Percentiles rank a stretch among this genome's conserved stretches.
phyloP scores from a whole-genome alignment of 2,797 vertebrate species.

The Poecile montanus region DNA sequence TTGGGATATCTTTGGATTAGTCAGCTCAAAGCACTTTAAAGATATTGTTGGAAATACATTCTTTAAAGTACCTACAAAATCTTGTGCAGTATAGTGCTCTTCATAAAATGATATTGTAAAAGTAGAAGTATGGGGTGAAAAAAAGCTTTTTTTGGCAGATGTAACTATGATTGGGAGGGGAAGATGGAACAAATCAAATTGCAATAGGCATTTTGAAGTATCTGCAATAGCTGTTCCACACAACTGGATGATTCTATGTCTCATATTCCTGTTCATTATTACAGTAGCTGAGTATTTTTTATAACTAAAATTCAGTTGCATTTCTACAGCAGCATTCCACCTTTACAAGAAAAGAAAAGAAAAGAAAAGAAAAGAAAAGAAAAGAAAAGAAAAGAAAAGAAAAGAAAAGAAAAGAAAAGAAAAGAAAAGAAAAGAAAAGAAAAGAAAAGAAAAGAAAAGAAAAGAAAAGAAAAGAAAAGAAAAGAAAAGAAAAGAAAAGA shows the following conservation, averaged over 20 bases:
- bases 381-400: neutral
- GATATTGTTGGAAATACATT: slow-evolving; percentile 16
- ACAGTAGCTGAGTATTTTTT: neutral
- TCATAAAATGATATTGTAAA: neutral
- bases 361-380: neutral
- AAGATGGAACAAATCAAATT: slow-evolving; percentile 2
- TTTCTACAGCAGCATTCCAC: neutral
- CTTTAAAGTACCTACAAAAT: slow-evolving; percentile 25
- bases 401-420: neutral
- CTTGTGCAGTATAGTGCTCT: neutral
- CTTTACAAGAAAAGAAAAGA: neutral
- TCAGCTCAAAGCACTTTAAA: slow-evolving; percentile 35
- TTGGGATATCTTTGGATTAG: slow-evolving; percentile 19
- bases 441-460: neutral
- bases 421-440: neutral
- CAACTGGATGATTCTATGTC: neutral
- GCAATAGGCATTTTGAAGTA: neutral
- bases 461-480: neutral
- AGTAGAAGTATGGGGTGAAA: neutral
- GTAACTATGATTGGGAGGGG: neutral
- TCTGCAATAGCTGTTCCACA: neutral
- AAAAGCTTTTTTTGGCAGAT: neutral
- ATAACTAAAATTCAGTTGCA: neutral
- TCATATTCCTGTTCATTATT: neutral
- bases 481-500: neutral